Evolutionary conservation across 2,888 invertebrate species (phyloP).

Genomic region (Stenotaenia linearis): DNA sequence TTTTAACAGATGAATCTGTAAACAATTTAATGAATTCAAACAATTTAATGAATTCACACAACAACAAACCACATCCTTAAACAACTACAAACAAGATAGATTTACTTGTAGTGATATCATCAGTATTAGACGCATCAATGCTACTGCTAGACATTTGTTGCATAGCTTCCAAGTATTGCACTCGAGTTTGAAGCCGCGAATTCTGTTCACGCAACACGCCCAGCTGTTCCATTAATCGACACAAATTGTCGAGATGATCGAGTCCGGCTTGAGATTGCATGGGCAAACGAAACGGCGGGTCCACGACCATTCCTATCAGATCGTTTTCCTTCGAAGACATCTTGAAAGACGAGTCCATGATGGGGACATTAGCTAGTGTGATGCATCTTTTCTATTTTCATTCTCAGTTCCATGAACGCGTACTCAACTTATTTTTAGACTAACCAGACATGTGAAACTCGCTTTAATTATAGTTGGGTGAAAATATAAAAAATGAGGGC

Average conservation of each 20-base stretch:
- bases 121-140: too few relatives aligned
- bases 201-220: conserved; percentile 67
- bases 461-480: neutral
- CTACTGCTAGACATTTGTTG: conserved; percentile 53
- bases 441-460: neutral
- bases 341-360: neutral
- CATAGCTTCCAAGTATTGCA: conserved; percentile 66
- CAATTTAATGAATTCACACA: too few relatives aligned
- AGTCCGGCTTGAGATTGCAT: conserved; percentile 54
- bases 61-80: too few relatives aligned
- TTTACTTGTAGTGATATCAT: conserved; percentile 35
- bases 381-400: neutral
- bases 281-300: neutral
- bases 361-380: neutral
- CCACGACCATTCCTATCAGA: neutral
- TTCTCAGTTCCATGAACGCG: neutral
- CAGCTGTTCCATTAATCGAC: conserved; percentile 70
- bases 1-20: neutral
- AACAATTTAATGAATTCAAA: too few relatives aligned
- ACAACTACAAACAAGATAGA: neutral
- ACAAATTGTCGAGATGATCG: conserved; percentile 72
- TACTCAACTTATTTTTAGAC: neutral
- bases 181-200: conserved; percentile 59
- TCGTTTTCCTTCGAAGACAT: neutral
- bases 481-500: neutral